These are phyloP conservation scores for Paracentrotus lividus DNA, from an alignment of 53 echinoderm and acorn worm species.

Conservation along the genomic window DNA sequence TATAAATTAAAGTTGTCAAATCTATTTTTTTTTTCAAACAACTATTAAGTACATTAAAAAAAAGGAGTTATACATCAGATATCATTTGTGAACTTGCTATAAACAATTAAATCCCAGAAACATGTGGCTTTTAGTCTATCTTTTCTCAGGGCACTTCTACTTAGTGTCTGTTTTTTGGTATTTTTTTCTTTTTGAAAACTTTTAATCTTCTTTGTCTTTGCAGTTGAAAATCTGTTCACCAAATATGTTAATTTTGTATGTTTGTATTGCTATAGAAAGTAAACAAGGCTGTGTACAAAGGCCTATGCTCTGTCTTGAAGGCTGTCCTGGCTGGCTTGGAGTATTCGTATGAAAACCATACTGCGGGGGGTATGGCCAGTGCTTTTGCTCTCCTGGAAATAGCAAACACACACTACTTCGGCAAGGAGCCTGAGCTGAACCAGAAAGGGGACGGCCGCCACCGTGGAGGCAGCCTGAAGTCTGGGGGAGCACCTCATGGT, in stretches of 20 bases:
- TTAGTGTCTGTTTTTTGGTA: too few species aligned
- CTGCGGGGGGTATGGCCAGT: constrained; percentile 95
- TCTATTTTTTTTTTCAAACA: too few species aligned
- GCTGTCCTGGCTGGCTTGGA: constrained; percentile 94
- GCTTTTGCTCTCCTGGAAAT: constrained; percentile 95
- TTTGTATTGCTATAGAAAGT: constrained; percentile 80
- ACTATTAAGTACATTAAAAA: too few species aligned
- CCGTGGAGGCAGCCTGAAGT: constrained; percentile 9
- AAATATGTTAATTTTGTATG: background rate
- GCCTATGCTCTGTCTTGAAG: constrained; percentile 89
- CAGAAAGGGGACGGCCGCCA: constrained; percentile 51
- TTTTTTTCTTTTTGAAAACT: too few species aligned
- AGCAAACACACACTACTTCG: constrained; percentile 98
- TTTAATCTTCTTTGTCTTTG: too few species aligned
- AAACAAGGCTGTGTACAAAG: constrained; percentile 96
- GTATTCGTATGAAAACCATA: constrained; percentile 87
- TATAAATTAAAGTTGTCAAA: too few species aligned
- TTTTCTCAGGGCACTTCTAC: too few species aligned
- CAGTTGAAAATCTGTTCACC: background rate
- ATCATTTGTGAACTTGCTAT: too few species aligned
- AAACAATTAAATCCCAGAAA: too few species aligned
- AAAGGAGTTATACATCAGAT: too few species aligned
- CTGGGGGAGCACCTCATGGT: constrained; percentile 51
- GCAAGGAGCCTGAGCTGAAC: constrained; percentile 75
- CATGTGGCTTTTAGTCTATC: too few species aligned